Evolutionary conservation across 2,888 invertebrate genomes (phyloP).

Genomic region (Dermolepida albohirtum): DNA sequence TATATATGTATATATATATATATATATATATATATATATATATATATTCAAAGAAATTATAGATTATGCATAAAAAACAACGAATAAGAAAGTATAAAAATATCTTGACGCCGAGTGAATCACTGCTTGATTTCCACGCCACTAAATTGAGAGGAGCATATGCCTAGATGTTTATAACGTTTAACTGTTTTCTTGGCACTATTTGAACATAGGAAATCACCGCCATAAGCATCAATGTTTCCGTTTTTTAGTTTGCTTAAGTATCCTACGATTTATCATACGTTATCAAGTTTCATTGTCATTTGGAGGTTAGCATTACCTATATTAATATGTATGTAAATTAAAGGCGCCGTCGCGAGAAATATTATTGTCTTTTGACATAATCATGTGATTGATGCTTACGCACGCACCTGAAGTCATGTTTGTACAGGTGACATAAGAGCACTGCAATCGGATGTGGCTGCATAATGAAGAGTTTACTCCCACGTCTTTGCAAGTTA

Average conservation of each 20-base stretch:
- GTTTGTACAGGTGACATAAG: conserved; percentile 8
- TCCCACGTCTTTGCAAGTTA: conserved; percentile 1
- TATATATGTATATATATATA: no score
- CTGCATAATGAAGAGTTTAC: background rate
- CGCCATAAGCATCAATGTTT: conserved; percentile 13
- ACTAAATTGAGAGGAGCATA: conserved; percentile 17
- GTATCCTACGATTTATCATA: background rate
- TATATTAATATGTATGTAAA: background rate
- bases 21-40: no score
- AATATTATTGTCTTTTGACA: no score
- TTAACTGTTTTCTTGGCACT: conserved; percentile 25
- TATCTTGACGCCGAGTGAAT: conserved; percentile 41
- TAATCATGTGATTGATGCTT: background rate
- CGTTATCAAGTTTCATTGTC: conserved; percentile 21
- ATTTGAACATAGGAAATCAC: conserved; percentile 31
- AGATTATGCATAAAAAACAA: conserved; percentile 1
- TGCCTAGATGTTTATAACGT: conserved; percentile 17
- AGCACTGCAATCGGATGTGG: background rate
- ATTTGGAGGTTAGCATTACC: background rate
- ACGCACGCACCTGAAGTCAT: background rate
- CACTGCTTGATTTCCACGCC: conserved; percentile 39
- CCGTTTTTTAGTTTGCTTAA: conserved; percentile 8
- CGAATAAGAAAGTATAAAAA: conserved; percentile 36
- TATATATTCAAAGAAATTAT: no score
- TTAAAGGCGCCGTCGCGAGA: background rate